Evolutionary conservation across 2,113 vertebrate species (phyloP).

Genomic region (Thomomys bottae): DNA sequence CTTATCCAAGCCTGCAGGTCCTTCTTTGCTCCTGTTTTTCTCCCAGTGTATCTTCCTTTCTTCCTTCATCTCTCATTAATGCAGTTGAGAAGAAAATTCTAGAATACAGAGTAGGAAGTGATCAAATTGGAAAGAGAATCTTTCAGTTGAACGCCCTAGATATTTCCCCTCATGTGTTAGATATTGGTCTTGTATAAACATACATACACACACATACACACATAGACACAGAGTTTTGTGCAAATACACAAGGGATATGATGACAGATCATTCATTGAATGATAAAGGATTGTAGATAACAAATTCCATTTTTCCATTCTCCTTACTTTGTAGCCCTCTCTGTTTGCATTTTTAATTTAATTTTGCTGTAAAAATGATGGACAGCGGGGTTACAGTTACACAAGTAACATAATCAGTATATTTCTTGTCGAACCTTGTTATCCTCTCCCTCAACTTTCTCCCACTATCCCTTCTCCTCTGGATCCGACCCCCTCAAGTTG

Average conservation of each 20-base stretch:
- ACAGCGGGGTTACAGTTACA: too few species aligned
- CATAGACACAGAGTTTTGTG: neutral
- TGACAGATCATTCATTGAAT: conserved; percentile 21
- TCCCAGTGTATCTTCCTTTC: neutral
- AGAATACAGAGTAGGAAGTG: neutral
- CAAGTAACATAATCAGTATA: too few species aligned
- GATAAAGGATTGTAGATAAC: neutral
- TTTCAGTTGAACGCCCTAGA: neutral
- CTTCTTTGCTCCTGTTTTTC: conserved; percentile 15
- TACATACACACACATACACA: conserved; percentile 5
- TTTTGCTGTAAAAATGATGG: too few species aligned
- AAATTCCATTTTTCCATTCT: conserved; percentile 21
- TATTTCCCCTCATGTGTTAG: conserved; percentile 1
- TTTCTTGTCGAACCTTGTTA: too few species aligned
- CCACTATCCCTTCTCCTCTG: too few species aligned
- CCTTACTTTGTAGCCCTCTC: neutral
- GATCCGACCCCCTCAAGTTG: too few species aligned
- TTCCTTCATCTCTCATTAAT: conserved; percentile 44
- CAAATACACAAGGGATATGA: neutral
- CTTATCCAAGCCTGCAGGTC: neutral
- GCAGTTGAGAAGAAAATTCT: neutral
- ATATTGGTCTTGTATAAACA: conserved; percentile 14
- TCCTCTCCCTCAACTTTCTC: too few species aligned
- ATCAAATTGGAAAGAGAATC: neutral
- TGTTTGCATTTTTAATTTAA: too few species aligned